phyloP scores from a whole-genome alignment of 2,113 vertebrate species.

The Atractosteus spatula region DNA sequence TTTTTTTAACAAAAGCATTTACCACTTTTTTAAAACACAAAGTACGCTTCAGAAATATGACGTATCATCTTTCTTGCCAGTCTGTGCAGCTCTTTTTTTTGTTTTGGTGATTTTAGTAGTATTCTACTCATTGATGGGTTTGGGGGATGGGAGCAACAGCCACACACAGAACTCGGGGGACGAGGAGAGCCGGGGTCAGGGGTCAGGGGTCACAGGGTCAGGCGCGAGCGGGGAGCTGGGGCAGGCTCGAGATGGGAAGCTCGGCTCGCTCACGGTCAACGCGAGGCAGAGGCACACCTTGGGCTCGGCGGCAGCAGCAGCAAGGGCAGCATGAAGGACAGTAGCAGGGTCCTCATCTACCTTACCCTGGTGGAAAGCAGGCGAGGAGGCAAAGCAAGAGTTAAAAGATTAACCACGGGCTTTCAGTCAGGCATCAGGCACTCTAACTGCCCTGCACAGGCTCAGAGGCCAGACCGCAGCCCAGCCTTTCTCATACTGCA shows the following conservation, averaged over 20 bases:
- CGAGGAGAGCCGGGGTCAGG: conserved; percentile 19
- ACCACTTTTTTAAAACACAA: no score
- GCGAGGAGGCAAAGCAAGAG: conserved; percentile 52
- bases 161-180: conserved; percentile 23
- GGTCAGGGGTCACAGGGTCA: no score
- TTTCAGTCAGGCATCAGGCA: no score
- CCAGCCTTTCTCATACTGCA: background rate
- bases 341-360: conserved; percentile 68
- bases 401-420: conserved; percentile 41
- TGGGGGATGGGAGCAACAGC: conserved; percentile 19
- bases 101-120: no score
- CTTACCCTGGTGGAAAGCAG: conserved; percentile 62
- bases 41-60: no score
- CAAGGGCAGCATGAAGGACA: conserved; percentile 60
- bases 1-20: no score
- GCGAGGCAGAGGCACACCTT: conserved; percentile 64
- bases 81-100: no score
- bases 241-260: background rate
- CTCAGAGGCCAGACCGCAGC: background rate
- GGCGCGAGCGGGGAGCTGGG: background rate
- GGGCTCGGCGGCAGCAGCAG: conserved; percentile 56
- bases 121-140: background rate
- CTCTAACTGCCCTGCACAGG: background rate
- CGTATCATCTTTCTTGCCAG: no score
- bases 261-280: background rate